Evolutionary conservation across 2,797 vertebrate species (phyloP), one percentile per base, ranked within the genome.

Genomic region (Liasis olivaceus): DNA sequence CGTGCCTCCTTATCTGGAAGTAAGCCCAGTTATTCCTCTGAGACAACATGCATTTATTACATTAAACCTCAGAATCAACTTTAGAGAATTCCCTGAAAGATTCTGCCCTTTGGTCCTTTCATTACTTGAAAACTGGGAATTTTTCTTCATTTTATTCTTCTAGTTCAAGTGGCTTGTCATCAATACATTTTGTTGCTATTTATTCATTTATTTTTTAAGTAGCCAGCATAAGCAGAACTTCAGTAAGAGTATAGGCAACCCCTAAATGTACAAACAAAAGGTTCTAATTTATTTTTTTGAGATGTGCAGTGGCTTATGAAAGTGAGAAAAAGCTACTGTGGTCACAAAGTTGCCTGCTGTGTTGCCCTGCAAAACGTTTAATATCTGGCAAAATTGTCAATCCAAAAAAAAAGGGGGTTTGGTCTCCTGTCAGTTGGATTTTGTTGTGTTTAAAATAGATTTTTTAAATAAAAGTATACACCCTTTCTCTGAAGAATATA

Each of bases 321-420:
- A 93, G 64, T 0, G 22, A 58, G 1, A 88, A 84, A 59, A 17
- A 85, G 54, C 90, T 85, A 22, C 72, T 58, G n/a, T 91, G 51
- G 91, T 92, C 2, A 0, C 89, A 59, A 81, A 17, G 88, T 91
- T 90, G 90, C 59, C 87, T 84, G 87, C 69, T 93, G 54, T 2
- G 14, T 86, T 90, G 94, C 93, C 54, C 69, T 5, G 0, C 66
- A 69, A 92, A 91, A 94, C 90, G 15, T 89, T 89, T 69, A 81
- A 2, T 93, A 94, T 95, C 89, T 28, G 20, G 66, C 7, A 54
- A 92, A 95, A 58, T 93, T 91, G 59, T 58, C 84, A 89, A 95
- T 85, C 85, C 66, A 89, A 89, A 64, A 42, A 93, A 93, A 91
- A 47, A 7, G 47, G 69, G 26, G 87, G 26, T 81, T 91, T 69